Evolutionary conservation across 2,888 invertebrate species (phyloP).

Genomic region (Leptothorax acervorum): DNA sequence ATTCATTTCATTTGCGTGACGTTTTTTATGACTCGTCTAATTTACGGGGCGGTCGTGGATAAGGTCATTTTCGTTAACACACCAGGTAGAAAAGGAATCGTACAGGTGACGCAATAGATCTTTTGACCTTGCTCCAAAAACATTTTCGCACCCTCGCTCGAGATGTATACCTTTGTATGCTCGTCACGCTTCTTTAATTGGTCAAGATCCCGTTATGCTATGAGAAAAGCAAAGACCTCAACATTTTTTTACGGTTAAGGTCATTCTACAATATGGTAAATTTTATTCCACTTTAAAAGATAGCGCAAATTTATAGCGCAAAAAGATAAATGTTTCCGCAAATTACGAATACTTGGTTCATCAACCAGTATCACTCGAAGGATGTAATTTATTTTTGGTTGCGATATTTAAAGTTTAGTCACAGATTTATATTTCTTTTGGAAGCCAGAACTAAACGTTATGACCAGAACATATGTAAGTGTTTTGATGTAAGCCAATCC

Average conservation of each 20-base stretch:
- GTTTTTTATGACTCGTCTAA: slow-evolving; percentile 67
- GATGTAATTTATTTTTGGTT: neutral
- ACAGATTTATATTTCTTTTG: neutral
- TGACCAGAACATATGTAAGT: neutral
- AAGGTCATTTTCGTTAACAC: slow-evolving; percentile 61
- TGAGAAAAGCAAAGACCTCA: slow-evolving; percentile 59
- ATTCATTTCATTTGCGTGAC: slow-evolving; percentile 58
- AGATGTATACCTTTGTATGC: slow-evolving; percentile 15
- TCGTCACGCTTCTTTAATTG: slow-evolving; percentile 43
- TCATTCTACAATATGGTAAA: slow-evolving; percentile 30
- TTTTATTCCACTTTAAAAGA: slow-evolving; percentile 41
- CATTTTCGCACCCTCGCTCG: slow-evolving; percentile 77
- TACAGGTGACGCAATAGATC: slow-evolving; percentile 84
- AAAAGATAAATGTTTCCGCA: neutral
- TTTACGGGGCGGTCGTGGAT: slow-evolving; percentile 68
- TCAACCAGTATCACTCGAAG: slow-evolving; percentile 24
- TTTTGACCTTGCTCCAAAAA: slow-evolving; percentile 82
- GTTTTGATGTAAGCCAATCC: neutral
- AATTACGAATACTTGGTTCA: slow-evolving; percentile 8
- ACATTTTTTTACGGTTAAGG: slow-evolving; percentile 62
- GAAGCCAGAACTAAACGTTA: neutral
- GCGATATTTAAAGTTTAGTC: neutral
- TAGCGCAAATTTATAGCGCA: slow-evolving; percentile 45
- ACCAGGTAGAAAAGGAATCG: slow-evolving; percentile 66
- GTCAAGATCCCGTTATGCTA: slow-evolving; percentile 67